Evolutionary conservation across 2,113 vertebrate species (phyloP), one percentile per base, ranked within the genome.

Genomic region (Prunella fulvescens): DNA sequence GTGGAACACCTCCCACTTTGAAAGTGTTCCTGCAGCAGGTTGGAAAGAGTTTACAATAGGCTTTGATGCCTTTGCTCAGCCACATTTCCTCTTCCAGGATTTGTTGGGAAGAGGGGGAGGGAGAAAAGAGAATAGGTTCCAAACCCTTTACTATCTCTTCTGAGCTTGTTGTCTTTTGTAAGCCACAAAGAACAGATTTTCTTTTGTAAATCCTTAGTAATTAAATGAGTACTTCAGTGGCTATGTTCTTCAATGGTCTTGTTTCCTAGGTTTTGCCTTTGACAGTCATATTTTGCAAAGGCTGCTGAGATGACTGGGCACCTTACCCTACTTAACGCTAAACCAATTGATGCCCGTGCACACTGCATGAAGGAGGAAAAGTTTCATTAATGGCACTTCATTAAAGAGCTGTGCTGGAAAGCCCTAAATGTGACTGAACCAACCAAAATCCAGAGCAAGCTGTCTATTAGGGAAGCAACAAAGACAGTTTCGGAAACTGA

Each of bases 351-450:
- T 97, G 96, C 96, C 97, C 93, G 35, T 76, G 97, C 97, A 97
- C 91, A 65, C 97, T 87, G 98, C 97, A 93, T 93, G 97, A 98
- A 98, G 97, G 96, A 98, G 97, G 98, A 98, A 98, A 98, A 98
- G 97, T 98, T 98, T 98, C 97, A 98, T 98, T 98, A 99, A 98
- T 95, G 97, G 97, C 97, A 98, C 98, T 98, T 98, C 98, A 99
- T 98, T 98, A 98, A 98, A 97, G 96, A 95, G 86, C 97, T 97
- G 97, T 60, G 74, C 96, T 96, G 97, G 97, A 97, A 97, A 92
- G 94, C 97, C 96, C 97, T 97, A 97, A 98, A 98, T 97, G 98
- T 81, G 97, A 96, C 97, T 51, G 85, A 97, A 98, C 97, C 98
- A 80, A 98, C 97, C 73, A 57, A 98, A 98, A 98, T 98, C 97